Conservation (phyloP, 1,140 invertebrate species). For the Brachionus plicatilis region DNA sequence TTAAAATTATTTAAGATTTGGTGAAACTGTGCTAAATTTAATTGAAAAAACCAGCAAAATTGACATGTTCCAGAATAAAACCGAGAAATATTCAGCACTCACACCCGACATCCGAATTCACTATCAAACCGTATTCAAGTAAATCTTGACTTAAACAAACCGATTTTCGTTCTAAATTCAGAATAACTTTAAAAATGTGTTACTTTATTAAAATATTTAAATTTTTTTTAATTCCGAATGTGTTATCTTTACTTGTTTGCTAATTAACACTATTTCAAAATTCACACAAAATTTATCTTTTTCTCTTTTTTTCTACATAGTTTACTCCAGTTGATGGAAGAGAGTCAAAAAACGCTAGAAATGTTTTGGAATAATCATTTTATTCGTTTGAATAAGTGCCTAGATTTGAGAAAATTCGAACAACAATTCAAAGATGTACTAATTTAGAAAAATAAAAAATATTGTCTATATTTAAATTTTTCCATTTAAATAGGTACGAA, state of each 20-base stretch:
- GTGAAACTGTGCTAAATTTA: slow-evolving; percentile 36
- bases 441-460: neutral
- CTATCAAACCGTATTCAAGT: slow-evolving; percentile 40
- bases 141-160: slow-evolving; percentile 23
- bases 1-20: slow-evolving; percentile 14
- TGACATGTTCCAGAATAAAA: slow-evolving; percentile 36
- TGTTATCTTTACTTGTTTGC: neutral
- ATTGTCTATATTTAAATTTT: neutral
- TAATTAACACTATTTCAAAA: slow-evolving; percentile 28
- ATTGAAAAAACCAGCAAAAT: slow-evolving; percentile 39
- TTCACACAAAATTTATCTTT: slow-evolving; percentile 36
- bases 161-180: neutral
- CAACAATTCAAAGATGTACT: slow-evolving; percentile 69
- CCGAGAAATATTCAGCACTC: slow-evolving; percentile 37
- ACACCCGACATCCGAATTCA: slow-evolving; percentile 36
- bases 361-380: slow-evolving; percentile 86
- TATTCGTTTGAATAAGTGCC: slow-evolving; percentile 75
- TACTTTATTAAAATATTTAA: slow-evolving; percentile 2
- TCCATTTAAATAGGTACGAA: slow-evolving; percentile 2
- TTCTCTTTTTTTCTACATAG: slow-evolving; percentile 54
- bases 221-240: neutral
- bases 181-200: neutral
- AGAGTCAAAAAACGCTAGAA: slow-evolving; percentile 86
- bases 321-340: slow-evolving; percentile 83
- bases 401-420: slow-evolving; percentile 81